Conservation (phyloP, 2,113 vertebrate genomes). For the Pteronura brasiliensis region DNA sequence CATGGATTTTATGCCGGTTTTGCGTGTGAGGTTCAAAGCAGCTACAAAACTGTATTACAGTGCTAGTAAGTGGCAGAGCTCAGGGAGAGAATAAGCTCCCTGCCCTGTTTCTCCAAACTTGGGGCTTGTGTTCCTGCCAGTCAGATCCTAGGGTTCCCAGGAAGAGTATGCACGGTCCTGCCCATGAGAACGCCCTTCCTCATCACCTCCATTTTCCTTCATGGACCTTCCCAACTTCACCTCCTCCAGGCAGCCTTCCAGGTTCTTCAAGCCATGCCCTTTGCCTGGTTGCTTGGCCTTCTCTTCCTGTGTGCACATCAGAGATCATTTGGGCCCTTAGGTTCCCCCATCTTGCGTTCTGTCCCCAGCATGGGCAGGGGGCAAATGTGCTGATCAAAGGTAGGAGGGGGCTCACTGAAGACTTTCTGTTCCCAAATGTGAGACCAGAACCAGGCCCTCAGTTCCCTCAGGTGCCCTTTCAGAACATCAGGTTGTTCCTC, state of each 20-base stretch:
- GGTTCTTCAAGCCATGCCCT: background rate
- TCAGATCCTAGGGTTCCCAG: slow-evolving; percentile 8
- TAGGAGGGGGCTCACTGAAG: background rate
- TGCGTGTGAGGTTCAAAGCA: background rate
- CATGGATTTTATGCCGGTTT: background rate
- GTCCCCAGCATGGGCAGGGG: background rate
- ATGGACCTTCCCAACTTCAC: background rate
- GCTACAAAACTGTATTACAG: background rate
- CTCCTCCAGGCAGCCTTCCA: slow-evolving; percentile 55
- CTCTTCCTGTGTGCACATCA: background rate
- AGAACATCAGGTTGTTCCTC: background rate
- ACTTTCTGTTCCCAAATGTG: background rate
- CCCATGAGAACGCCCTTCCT: background rate
- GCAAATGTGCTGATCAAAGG: background rate
- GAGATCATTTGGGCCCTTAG: background rate
- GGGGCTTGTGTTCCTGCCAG: background rate
- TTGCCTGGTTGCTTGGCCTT: background rate
- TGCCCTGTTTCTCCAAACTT: background rate
- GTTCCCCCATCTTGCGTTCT: background rate
- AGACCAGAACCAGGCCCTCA: background rate
- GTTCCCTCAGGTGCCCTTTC: background rate
- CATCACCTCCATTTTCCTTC: background rate
- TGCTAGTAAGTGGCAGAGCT: background rate
- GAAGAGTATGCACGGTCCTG: background rate
- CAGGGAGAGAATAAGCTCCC: background rate